These are phyloP conservation scores for Chinchilla lanigera DNA, from an alignment of 2,113 vertebrate genomes.

Conservation along the genomic window DNA sequence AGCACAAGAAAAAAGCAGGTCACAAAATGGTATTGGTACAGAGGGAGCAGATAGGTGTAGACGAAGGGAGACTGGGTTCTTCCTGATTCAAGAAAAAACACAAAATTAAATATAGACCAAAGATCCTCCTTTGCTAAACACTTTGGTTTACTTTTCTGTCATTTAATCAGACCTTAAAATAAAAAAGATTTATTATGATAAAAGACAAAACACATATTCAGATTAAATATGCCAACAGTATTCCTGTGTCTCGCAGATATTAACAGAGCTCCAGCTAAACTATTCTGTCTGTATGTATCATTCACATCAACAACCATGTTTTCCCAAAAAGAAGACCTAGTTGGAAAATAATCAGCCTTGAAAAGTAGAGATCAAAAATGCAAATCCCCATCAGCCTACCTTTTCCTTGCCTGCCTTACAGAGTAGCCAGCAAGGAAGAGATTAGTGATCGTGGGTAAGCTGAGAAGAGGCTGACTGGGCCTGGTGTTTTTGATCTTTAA, in stretches of 20 bases:
- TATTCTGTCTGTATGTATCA: background rate
- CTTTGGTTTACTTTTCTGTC: background rate
- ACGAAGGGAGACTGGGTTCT: background rate
- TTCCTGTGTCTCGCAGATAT: background rate
- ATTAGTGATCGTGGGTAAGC: background rate
- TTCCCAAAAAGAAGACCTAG: background rate
- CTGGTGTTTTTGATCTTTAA: background rate
- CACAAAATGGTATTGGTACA: background rate
- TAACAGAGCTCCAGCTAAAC: background rate
- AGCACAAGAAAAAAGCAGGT: background rate
- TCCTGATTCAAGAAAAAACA: background rate
- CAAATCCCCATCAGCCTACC: background rate
- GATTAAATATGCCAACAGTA: background rate
- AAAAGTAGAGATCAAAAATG: background rate
- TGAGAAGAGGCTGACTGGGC: background rate
- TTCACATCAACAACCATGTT: background rate
- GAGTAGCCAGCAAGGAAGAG: background rate
- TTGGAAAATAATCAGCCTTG: background rate
- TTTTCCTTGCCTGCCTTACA: background rate
- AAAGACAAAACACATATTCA: background rate
- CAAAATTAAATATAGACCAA: background rate
- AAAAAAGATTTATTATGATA: background rate
- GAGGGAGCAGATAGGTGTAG: background rate
- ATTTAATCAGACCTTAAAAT: background rate
- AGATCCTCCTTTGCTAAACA: background rate